These are phyloP conservation scores for Harpagifer antarcticus DNA, from an alignment of 2,797 vertebrate genomes.

Conservation along the genomic window DNA sequence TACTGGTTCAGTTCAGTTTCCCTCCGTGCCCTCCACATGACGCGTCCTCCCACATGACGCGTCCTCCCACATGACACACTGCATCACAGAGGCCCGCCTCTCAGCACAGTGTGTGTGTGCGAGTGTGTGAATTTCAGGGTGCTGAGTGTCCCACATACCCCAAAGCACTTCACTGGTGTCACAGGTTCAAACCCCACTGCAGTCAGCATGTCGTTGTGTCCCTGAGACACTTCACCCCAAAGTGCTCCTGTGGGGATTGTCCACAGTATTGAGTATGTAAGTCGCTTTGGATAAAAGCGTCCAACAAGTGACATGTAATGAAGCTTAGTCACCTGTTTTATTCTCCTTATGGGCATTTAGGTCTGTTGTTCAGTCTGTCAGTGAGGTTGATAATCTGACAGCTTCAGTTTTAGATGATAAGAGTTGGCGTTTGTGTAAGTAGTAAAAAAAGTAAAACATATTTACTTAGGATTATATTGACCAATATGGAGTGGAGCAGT, in stretches of 20 bases:
- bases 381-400: background rate
- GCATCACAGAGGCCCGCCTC: slow-evolving; percentile 7
- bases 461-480: no score
- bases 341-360: background rate
- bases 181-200: no score
- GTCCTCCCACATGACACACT: slow-evolving; percentile 11
- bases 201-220: no score
- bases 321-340: background rate
- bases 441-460: no score
- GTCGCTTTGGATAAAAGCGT: no score
- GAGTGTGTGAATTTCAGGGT: no score
- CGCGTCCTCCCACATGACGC: slow-evolving; percentile 3
- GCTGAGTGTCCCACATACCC: background rate
- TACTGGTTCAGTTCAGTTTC: slow-evolving; percentile 16
- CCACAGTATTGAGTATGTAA: no score
- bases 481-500: no score
- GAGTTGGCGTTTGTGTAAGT: background rate
- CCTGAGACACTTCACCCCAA: no score
- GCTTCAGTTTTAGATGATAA: background rate
- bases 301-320: background rate
- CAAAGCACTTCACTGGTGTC: background rate
- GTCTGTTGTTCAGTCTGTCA: background rate
- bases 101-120: background rate
- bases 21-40: slow-evolving; percentile 13
- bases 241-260: no score